Conservation (phyloP, 1,140 invertebrate species). For the Steinernema khuongi region DNA sequence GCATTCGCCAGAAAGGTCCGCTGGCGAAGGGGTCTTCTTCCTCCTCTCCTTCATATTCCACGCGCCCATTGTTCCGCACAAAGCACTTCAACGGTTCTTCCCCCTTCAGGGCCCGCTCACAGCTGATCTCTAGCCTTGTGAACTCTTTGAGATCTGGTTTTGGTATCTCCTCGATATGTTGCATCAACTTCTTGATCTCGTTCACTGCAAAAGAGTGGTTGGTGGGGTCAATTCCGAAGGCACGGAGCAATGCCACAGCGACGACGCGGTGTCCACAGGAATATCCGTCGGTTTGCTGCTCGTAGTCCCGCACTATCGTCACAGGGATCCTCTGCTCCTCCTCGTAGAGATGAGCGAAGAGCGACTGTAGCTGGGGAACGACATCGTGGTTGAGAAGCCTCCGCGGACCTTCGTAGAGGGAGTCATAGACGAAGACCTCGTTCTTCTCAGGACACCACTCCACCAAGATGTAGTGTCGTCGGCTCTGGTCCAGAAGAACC, state of each 20-base stretch:
- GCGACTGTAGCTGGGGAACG: neutral
- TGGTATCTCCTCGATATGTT: neutral
- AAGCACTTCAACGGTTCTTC: neutral
- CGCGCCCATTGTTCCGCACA: neutral
- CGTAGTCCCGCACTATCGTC: neutral
- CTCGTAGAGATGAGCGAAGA: neutral
- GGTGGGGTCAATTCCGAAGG: neutral
- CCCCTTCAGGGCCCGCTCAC: neutral
- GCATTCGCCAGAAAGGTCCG: neutral
- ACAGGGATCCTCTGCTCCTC: neutral
- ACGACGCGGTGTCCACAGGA: neutral
- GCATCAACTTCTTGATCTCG: neutral
- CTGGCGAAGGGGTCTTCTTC: neutral
- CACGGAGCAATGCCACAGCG: neutral
- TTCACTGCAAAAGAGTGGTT: neutral
- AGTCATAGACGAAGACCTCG: neutral
- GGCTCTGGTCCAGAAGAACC: neutral
- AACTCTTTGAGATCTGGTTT: neutral
- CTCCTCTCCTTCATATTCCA: neutral
- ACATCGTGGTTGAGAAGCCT: neutral
- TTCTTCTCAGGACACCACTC: neutral
- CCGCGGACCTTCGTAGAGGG: neutral
- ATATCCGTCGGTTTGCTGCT: neutral
- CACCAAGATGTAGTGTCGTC: neutral
- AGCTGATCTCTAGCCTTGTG: neutral